Conservation (phyloP, 2,113 vertebrate species). For the Zingel zingel region DNA sequence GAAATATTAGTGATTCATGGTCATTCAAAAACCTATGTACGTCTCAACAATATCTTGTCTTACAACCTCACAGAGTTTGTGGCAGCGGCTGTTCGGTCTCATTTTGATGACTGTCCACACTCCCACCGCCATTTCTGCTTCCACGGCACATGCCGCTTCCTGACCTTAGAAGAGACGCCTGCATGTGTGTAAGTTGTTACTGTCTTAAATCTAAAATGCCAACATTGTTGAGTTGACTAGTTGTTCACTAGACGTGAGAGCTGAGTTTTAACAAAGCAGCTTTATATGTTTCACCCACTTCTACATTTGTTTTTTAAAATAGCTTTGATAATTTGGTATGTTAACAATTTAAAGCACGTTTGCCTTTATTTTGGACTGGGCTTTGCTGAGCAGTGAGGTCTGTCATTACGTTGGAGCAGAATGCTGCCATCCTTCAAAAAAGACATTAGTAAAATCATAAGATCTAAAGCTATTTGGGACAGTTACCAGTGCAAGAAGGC, state of each 20-base stretch:
- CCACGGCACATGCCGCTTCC: constrained; percentile 92
- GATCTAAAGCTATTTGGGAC: not conserved
- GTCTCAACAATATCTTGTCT: constrained; percentile 9
- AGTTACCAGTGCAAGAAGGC: not conserved
- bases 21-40: not conserved
- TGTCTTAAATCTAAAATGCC: not conserved
- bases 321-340: not conserved
- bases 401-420: not conserved
- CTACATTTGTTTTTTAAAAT: not conserved
- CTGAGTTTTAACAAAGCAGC: not conserved
- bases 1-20: not conserved
- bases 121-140: constrained; percentile 91
- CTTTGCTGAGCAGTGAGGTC: not conserved
- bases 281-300: not conserved
- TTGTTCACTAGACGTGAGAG: not conserved
- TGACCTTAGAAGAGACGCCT: constrained; percentile 89
- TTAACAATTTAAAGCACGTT: not conserved
- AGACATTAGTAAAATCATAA: not conserved
- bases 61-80: constrained; percentile 84
- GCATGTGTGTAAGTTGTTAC: constrained; percentile 89
- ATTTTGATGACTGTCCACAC: constrained; percentile 91
- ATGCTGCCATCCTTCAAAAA: not conserved
- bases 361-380: not conserved
- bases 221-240: not conserved
- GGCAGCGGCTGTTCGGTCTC: constrained; percentile 89